Conservation (phyloP, 2,888 invertebrate species). For the Sclerodermus sp. region DNA sequence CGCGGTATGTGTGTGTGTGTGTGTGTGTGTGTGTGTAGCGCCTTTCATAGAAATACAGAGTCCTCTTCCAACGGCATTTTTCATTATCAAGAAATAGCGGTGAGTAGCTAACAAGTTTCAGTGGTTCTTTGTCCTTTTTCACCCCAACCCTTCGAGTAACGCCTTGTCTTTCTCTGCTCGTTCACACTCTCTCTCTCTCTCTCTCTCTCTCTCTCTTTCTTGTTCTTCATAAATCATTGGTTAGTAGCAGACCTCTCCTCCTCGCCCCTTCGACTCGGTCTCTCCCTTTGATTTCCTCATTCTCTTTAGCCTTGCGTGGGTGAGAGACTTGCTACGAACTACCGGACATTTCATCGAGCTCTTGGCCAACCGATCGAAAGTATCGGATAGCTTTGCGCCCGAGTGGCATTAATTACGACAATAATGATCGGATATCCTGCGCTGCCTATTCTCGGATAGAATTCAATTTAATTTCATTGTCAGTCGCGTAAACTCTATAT, state of each 20-base stretch:
- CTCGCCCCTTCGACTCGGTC: constrained; percentile 1
- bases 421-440: constrained; percentile 33
- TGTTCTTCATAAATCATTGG: constrained; percentile 22
- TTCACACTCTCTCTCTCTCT: neutral
- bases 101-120: constrained; percentile 28
- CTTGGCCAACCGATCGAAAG: constrained; percentile 27
- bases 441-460: neutral
- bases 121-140: constrained; percentile 4
- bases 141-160: constrained; percentile 8
- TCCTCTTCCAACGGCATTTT: constrained; percentile 12
- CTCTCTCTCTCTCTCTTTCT: constrained; percentile 2
- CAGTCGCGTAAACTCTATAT: no score
- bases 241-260: neutral
- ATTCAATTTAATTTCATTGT: constrained; percentile 16
- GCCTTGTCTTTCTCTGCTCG: constrained; percentile 13
- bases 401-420: constrained; percentile 34
- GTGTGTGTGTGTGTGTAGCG: no score
- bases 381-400: constrained; percentile 6
- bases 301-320: constrained; percentile 16
- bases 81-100: constrained; percentile 21
- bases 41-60: neutral
- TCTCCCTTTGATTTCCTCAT: neutral
- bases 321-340: constrained; percentile 32
- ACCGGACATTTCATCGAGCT: constrained; percentile 33
- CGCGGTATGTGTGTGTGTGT: no score